These are phyloP conservation scores for Macrophya alboannulata DNA, from an alignment of 2,888 invertebrate genomes.

Conservation along the genomic window DNA sequence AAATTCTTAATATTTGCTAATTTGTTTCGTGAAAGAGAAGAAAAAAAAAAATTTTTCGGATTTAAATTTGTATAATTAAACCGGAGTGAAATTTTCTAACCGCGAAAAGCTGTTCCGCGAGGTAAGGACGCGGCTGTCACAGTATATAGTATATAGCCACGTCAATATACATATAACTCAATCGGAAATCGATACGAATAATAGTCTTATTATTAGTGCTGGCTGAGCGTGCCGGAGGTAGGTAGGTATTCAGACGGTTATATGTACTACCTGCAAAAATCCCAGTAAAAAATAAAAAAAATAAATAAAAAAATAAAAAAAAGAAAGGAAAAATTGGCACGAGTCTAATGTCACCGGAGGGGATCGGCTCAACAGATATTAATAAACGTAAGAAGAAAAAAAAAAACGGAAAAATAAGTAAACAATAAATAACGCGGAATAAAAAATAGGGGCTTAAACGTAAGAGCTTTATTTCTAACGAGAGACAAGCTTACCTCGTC, in stretches of 20 bases:
- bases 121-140: not conserved
- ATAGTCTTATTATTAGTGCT: slow-evolving; percentile 40
- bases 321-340: not conserved
- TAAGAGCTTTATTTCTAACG: not conserved
- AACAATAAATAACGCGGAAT: not conserved
- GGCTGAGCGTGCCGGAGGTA: not conserved
- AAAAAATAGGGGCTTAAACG: too few species aligned
- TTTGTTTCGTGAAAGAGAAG: too few species aligned
- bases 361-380: too few species aligned
- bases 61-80: too few species aligned
- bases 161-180: slow-evolving; percentile 17
- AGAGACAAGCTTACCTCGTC: not conserved
- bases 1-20: too few species aligned
- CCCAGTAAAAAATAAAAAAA: not conserved
- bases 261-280: not conserved
- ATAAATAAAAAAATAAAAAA: not conserved
- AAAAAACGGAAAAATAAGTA: not conserved
- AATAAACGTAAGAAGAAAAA: not conserved
- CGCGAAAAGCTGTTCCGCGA: not conserved
- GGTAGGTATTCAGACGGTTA: not conserved
- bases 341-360: too few species aligned
- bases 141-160: too few species aligned
- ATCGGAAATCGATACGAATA: slow-evolving; percentile 34
- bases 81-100: not conserved
- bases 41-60: too few species aligned